A percentile compares a stretch with the other conserved stretches of the same genome.
Conservation (phyloP, 1,140 invertebrate genomes). For the Leptonema lineaticorne region DNA sequence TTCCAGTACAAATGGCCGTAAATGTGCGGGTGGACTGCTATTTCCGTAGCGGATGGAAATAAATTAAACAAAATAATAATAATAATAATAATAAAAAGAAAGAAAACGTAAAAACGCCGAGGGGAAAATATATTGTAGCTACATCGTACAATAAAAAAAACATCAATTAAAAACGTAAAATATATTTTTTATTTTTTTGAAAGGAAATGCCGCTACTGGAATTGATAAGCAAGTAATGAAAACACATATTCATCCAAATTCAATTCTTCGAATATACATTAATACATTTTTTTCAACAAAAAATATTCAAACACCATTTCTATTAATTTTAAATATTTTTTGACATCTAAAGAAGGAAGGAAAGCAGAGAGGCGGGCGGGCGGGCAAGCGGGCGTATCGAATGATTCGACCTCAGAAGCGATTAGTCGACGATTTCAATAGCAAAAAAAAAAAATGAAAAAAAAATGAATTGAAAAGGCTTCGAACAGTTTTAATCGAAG, state of each 20-base stretch:
- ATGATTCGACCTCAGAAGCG: not conserved
- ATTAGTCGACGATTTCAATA: not conserved
- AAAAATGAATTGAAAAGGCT: too few species aligned
- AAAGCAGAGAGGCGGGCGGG: not conserved
- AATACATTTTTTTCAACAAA: too few species aligned
- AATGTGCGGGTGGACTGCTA: slow-evolving; percentile 21
- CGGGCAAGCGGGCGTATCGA: not conserved
- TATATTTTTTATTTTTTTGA: not conserved
- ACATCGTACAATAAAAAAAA: not conserved
- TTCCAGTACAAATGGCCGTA: slow-evolving; percentile 9
- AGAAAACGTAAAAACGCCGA: not conserved
- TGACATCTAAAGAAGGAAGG: not conserved
- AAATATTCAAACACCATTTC: too few species aligned
- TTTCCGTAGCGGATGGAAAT: slow-evolving; percentile 23
- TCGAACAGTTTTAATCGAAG: too few species aligned
- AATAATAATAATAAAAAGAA: not conserved
- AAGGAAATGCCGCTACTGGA: too few species aligned
- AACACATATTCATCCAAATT: too few species aligned
- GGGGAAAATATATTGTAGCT: not conserved
- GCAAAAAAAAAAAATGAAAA: not conserved
- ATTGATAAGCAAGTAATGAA: too few species aligned
- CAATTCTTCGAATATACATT: too few species aligned
- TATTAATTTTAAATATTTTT: too few species aligned
- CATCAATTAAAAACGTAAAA: not conserved
- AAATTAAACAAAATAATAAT: slow-evolving; percentile 18